Evolutionary conservation across 2,797 vertebrate genomes (phyloP).

Genomic region (Hirundo rustica): DNA sequence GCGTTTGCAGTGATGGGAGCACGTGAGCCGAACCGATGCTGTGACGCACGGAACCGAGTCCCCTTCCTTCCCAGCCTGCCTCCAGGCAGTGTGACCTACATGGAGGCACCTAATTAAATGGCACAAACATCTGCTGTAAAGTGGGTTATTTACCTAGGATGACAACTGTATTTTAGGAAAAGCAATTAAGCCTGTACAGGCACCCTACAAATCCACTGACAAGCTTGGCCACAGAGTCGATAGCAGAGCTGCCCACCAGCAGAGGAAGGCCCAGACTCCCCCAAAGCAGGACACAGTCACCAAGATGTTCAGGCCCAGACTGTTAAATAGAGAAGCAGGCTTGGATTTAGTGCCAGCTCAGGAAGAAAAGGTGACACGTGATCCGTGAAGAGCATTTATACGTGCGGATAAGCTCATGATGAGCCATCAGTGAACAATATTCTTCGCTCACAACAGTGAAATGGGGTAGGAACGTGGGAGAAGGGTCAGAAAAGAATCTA

Average conservation of each 20-base stretch:
- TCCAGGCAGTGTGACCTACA: constrained; percentile 41
- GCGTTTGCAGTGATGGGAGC: neutral
- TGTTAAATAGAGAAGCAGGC: neutral
- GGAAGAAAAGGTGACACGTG: neutral
- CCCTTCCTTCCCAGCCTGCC: neutral
- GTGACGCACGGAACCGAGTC: neutral
- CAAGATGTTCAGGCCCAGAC: neutral
- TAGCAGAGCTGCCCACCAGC: neutral
- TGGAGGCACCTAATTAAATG: constrained; percentile 19
- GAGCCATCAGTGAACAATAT: neutral
- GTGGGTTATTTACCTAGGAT: constrained; percentile 10
- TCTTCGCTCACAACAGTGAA: neutral
- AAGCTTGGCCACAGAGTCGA: neutral
- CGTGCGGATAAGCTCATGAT: neutral
- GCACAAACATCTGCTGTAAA: neutral
- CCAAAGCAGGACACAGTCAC: neutral
- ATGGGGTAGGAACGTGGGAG: neutral
- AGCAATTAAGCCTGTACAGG: neutral
- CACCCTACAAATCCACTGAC: neutral
- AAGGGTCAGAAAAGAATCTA: neutral
- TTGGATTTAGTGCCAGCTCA: neutral
- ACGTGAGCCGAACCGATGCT: neutral
- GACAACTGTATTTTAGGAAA: neutral
- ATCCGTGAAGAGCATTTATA: neutral
- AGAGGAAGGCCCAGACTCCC: neutral